Percentiles rank a stretch among this genome's conserved stretches.
phyloP scores from a whole-genome alignment of 1,140 invertebrate species.

The Holotrichia oblita region DNA sequence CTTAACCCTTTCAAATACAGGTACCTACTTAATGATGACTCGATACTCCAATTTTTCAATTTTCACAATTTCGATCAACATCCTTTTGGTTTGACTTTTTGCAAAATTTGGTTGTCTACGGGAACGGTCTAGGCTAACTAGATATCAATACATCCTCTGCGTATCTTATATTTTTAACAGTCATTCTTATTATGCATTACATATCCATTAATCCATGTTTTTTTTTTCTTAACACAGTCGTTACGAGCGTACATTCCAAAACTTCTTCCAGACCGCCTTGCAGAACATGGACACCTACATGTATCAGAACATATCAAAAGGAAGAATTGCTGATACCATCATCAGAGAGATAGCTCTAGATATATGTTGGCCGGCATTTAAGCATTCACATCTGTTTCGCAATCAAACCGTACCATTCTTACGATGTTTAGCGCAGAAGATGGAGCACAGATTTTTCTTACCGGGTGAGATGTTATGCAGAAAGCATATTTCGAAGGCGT shows the following conservation, averaged over 20 bases:
- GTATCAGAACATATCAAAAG: not conserved
- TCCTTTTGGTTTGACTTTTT: no score
- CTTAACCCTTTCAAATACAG: no score
- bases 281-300: not conserved
- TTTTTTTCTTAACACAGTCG: no score
- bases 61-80: no score
- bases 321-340: constrained; percentile 15
- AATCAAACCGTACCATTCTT: constrained; percentile 37
- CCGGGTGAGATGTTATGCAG: constrained; percentile 38
- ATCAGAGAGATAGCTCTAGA: constrained; percentile 42
- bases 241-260: not conserved
- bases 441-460: not conserved
- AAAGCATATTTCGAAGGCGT: constrained; percentile 13
- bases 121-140: no score
- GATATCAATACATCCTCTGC: no score
- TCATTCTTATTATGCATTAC: no score
- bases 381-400: constrained; percentile 47
- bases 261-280: not conserved
- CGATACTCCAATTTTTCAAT: no score
- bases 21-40: no score
- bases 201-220: no score
- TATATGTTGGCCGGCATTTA: constrained; percentile 43
- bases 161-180: no score
- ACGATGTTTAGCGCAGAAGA: constrained; percentile 16
- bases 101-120: no score